Evolutionary conservation across 2,888 invertebrate species (phyloP).

Genomic region (Nomada fabriciana): DNA sequence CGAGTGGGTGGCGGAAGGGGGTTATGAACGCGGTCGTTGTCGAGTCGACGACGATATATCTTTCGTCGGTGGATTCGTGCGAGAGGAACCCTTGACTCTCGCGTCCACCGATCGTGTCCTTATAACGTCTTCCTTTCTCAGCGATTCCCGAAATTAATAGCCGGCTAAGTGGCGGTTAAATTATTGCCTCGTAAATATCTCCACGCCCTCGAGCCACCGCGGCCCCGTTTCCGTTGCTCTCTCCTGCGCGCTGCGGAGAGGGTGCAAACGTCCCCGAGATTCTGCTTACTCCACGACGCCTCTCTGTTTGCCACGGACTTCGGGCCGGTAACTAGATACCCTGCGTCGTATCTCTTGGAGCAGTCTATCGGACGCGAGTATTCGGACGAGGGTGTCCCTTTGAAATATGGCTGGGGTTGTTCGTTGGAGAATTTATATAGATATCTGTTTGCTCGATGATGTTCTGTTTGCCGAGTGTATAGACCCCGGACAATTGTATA

Average conservation of each 20-base stretch:
- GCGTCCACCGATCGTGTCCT: constrained; percentile 58
- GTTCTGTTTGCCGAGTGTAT: no score
- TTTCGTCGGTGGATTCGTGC: constrained; percentile 46
- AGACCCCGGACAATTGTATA: no score
- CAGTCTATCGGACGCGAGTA: background rate
- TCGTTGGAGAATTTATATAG: background rate
- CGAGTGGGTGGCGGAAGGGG: background rate
- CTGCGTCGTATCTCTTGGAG: background rate
- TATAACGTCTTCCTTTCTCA: constrained; percentile 80
- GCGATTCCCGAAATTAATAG: constrained; percentile 84
- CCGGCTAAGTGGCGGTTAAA: constrained; percentile 84
- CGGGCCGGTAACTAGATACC: constrained; percentile 30
- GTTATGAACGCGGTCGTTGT: constrained; percentile 56
- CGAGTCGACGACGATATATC: constrained; percentile 55
- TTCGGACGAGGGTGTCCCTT: background rate
- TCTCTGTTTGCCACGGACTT: constrained; percentile 28
- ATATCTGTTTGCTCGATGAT: background rate
- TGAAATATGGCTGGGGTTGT: background rate
- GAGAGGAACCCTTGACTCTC: constrained; percentile 54
- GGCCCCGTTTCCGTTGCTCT: constrained; percentile 11
- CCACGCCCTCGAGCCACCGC: constrained; percentile 74
- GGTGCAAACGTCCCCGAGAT: constrained; percentile 66
- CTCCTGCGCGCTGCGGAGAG: constrained; percentile 34
- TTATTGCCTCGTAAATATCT: constrained; percentile 85
- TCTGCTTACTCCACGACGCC: constrained; percentile 61